Conservation (phyloP, 92 coral and sea anemone genomes). For the Bergia sp. region DNA sequence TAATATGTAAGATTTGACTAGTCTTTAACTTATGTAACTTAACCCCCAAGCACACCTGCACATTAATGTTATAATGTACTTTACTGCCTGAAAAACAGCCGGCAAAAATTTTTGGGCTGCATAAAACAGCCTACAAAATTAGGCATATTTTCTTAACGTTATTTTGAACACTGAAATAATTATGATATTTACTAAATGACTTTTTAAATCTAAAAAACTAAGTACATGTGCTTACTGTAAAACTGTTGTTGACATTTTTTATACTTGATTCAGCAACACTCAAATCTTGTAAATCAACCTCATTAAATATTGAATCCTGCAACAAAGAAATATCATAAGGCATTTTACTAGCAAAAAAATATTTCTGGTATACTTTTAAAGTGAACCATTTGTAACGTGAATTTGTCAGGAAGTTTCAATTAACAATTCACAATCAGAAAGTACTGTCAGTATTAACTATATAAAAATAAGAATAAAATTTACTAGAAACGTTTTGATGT, state of each 20-base stretch:
- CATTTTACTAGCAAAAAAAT: background rate
- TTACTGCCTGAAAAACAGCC: too few relatives aligned
- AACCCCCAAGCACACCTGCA: too few relatives aligned
- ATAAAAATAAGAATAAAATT: too few relatives aligned
- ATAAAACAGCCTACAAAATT: too few relatives aligned
- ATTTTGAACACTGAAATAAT: background rate
- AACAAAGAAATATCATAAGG: slow-evolving; percentile 19
- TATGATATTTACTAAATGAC: background rate
- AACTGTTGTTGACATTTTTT: slow-evolving; percentile 89
- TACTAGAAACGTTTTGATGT: too few relatives aligned
- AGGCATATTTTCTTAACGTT: too few relatives aligned
- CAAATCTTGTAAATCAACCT: slow-evolving; percentile 91
- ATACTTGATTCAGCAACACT: slow-evolving; percentile 96
- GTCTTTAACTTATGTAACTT: too few relatives aligned
- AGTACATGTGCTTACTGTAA: slow-evolving; percentile 71
- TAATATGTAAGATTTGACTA: too few relatives aligned
- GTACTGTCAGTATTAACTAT: too few relatives aligned
- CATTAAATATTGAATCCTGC: slow-evolving; percentile 92
- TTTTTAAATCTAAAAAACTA: background rate
- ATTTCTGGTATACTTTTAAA: background rate
- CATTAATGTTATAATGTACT: too few relatives aligned
- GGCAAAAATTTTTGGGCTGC: too few relatives aligned
- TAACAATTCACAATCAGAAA: too few relatives aligned
- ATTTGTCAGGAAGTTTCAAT: background rate
- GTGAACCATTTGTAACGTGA: background rate